These are phyloP conservation scores for Cryptotis parvus DNA, from an alignment of 2,113 vertebrate species.

Conservation along the genomic window DNA sequence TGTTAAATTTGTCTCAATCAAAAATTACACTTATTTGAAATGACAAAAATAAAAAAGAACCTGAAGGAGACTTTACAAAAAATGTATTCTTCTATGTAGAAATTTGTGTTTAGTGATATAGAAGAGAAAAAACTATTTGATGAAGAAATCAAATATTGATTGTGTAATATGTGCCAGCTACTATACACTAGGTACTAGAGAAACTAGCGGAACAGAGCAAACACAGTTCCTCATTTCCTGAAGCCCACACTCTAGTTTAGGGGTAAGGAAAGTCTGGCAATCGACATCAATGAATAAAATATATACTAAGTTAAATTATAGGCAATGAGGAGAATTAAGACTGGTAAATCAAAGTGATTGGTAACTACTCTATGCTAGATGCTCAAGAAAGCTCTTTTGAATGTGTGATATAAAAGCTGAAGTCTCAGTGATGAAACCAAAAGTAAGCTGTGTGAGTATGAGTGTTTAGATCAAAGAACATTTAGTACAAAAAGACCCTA, in stretches of 20 bases:
- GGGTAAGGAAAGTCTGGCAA: not conserved
- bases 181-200: not conserved
- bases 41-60: not conserved
- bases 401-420: slow-evolving; percentile 21
- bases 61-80: not conserved
- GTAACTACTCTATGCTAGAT: not conserved
- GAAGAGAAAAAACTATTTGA: not conserved
- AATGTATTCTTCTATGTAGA: slow-evolving; percentile 8
- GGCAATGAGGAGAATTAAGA: too few species aligned
- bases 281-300: not conserved
- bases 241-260: not conserved
- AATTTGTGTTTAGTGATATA: not conserved
- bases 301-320: too few species aligned
- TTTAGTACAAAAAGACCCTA: not conserved
- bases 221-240: not conserved
- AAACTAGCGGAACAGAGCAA: not conserved
- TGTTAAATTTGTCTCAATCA: slow-evolving; percentile 1
- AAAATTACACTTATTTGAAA: slow-evolving; percentile 42
- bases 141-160: not conserved
- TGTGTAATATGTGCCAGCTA: not conserved
- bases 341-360: not conserved
- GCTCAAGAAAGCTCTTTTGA: not conserved
- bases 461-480: not conserved
- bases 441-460: not conserved
- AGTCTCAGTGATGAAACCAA: not conserved